Conservation (phyloP, 2,888 invertebrate species). For the Amblyteles armatorius region DNA sequence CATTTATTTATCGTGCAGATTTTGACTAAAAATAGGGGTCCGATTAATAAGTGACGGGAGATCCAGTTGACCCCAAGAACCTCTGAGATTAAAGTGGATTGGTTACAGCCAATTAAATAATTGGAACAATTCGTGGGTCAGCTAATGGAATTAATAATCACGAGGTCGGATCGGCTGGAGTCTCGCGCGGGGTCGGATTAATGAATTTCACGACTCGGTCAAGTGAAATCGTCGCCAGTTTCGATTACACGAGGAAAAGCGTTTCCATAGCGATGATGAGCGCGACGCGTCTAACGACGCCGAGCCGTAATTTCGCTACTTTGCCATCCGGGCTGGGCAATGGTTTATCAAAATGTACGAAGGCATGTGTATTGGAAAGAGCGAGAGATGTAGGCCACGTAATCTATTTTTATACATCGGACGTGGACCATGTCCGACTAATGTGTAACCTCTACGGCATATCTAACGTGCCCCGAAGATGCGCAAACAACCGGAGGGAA, state of each 20-base stretch:
- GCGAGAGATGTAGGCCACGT: slow-evolving; percentile 72
- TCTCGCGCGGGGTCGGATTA: slow-evolving; percentile 17
- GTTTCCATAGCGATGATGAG: not conserved
- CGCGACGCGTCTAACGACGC: not conserved
- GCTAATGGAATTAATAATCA: slow-evolving; percentile 52
- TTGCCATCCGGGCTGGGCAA: slow-evolving; percentile 5
- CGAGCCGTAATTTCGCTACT: not conserved
- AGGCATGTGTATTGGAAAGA: slow-evolving; percentile 60
- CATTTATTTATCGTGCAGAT: not conserved
- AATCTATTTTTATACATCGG: slow-evolving; percentile 75
- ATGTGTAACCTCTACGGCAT: slow-evolving; percentile 58
- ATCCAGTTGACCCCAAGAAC: slow-evolving; percentile 39
- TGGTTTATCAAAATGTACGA: slow-evolving; percentile 51
- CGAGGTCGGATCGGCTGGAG: slow-evolving; percentile 38
- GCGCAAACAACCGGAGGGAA: slow-evolving; percentile 25
- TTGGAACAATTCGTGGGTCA: slow-evolving; percentile 52
- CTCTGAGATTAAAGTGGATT: slow-evolving; percentile 42
- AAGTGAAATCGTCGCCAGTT: slow-evolving; percentile 10
- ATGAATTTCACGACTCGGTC: slow-evolving; percentile 13
- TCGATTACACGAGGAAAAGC: slow-evolving; percentile 6
- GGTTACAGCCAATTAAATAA: slow-evolving; percentile 59
- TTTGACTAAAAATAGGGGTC: slow-evolving; percentile 24
- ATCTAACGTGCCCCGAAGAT: slow-evolving; percentile 32
- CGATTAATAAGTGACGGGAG: slow-evolving; percentile 31
- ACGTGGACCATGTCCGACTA: slow-evolving; percentile 68